Base-by-base conservation (phyloP, 2,113 vertebrate genomes). In the Odocoileus hemionus region DNA sequence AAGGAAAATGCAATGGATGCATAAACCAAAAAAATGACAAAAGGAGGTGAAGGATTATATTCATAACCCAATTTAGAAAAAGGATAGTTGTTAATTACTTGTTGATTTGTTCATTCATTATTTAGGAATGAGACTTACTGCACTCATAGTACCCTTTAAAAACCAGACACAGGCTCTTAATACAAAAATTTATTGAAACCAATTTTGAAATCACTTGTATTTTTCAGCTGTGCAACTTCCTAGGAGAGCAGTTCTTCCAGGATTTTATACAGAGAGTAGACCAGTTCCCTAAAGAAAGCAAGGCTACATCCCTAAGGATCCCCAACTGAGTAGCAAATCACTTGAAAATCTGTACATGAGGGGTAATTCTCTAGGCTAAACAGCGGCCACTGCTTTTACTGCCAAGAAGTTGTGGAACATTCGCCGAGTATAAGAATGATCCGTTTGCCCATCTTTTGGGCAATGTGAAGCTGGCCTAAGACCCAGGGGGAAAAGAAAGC, bases 171-270 rank as follows among this genome's bases (percentile, higher is more conserved):
- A 9, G 23, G 52, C 39, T 54, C 80, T 85, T 61, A 85, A 92
- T 55, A 43, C 78, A 60, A 89, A 54, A 76, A 55, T 91, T 83
- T 78, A 67, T 28, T 21, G 39, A 33, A 45, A 86, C 23, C 76
- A 39, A 16, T 76, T 92, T 82, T 80, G 95, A 96, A 95, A 55
- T 11, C 14, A 85, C 33, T 39, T 96, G 88, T 23, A 74, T 88
- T 84, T 84, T 96, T 96, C 15, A 82, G 39, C 94, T 85, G n/a
- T 17, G 47, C 21, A 50, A 21, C 12, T 45, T 70, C 70, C 60
- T 64, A 57, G 55, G 86, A 61, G 89, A 91, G 36, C n/a, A 57
- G 28, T 33, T 85, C 60, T 91, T n/a, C 39, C 9, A 55, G 58
- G 55, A 78, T 61, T 76, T 55, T 43, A 30, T 28, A 17, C 10